A percentile compares a stretch with the other conserved stretches of the same genome.
Conservation (phyloP, 1,140 invertebrate species). For the Plectrocnemia conspersa region DNA sequence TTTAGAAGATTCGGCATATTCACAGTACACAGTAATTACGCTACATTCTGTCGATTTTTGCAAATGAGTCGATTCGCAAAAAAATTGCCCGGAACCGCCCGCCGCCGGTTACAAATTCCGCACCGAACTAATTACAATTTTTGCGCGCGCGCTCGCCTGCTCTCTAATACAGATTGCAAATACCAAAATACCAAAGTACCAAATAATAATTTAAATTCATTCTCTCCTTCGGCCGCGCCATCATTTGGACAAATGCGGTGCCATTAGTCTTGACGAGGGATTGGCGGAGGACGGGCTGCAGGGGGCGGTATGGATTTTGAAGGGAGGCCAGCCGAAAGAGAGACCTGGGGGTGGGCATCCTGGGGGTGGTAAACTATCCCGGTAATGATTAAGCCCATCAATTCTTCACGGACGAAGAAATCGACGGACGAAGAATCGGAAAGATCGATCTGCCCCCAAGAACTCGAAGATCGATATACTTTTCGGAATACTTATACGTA, state of each 20-base stretch:
- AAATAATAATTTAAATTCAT: constrained; percentile 58
- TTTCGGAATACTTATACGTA: too few relatives aligned
- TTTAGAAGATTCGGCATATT: too few relatives aligned
- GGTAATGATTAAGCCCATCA: constrained; percentile 33
- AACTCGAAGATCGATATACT: too few relatives aligned
- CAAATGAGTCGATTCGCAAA: too few relatives aligned
- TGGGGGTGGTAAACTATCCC: constrained; percentile 22
- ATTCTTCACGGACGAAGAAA: constrained; percentile 34
- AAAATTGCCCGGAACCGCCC: too few relatives aligned
- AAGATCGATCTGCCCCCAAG: constrained; percentile 27
- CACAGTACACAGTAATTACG: too few relatives aligned
- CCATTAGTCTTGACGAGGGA: constrained; percentile 46
- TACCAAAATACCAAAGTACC: constrained; percentile 39
- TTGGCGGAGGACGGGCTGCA: constrained; percentile 22
- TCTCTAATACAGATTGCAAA: constrained; percentile 34
- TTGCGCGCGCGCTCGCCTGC: too few relatives aligned
- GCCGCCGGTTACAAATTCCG: too few relatives aligned
- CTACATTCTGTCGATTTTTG: too few relatives aligned
- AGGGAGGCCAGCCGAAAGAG: constrained; percentile 2
- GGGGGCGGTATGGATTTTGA: constrained; percentile 4
- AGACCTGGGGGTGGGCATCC: neutral
- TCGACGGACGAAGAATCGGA: constrained; percentile 25
- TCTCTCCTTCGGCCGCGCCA: constrained; percentile 53
- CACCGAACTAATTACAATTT: too few relatives aligned
- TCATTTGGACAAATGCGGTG: constrained; percentile 55